Evolutionary conservation across 2,888 invertebrate genomes (phyloP).

Genomic region (Lasiommata megera): DNA sequence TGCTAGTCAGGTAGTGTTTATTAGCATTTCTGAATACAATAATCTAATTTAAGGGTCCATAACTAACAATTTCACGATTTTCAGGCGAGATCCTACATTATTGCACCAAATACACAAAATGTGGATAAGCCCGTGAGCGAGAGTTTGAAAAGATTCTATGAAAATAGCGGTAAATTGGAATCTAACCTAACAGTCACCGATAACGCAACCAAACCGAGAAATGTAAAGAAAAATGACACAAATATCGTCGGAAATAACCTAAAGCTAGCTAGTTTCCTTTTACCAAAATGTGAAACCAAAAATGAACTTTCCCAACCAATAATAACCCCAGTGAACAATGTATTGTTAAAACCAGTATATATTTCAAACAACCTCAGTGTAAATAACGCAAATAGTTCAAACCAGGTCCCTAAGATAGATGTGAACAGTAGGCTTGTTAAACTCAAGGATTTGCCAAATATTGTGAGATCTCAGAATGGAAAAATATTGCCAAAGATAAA

Average conservation of each 20-base stretch:
- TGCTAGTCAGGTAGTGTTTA: constrained; percentile 60
- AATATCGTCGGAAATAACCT: constrained; percentile 61
- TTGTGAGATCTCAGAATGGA: constrained; percentile 40
- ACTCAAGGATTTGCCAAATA: constrained; percentile 55
- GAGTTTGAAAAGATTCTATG: constrained; percentile 74
- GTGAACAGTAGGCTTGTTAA: constrained; percentile 68
- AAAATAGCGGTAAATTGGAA: constrained; percentile 74
- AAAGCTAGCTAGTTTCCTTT: constrained; percentile 65
- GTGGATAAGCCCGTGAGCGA: constrained; percentile 58
- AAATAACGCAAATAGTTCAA: constrained; percentile 27
- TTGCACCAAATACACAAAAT: constrained; percentile 51
- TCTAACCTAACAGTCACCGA: constrained; percentile 50
- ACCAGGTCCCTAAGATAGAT: constrained; percentile 52
- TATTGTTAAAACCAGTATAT: constrained; percentile 53
- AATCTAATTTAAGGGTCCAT: constrained; percentile 16
- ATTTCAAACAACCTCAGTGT: constrained; percentile 35
- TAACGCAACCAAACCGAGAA: constrained; percentile 46
- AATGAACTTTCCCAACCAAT: constrained; percentile 36
- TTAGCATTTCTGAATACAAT: constrained; percentile 31
- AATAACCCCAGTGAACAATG: constrained; percentile 34
- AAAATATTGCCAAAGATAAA: constrained; percentile 67
- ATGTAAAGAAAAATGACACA: constrained; percentile 53
- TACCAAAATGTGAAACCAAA: constrained; percentile 57
- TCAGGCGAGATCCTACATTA: constrained; percentile 61
- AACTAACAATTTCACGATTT: constrained; percentile 38